Conservation (phyloP, 2,888 invertebrate species). For the Oscheius onirici region DNA sequence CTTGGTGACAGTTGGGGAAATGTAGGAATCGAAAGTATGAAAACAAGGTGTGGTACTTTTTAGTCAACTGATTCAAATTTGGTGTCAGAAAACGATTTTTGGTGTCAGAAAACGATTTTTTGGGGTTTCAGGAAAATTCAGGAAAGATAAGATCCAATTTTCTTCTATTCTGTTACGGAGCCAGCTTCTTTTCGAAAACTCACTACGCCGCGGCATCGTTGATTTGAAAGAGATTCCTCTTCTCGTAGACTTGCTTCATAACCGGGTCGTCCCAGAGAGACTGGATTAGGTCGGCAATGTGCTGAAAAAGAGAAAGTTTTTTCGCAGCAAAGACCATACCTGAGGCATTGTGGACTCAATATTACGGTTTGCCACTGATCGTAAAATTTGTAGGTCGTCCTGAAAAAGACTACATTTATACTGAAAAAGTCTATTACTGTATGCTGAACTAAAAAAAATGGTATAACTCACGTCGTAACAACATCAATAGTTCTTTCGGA, state of each 20-base stretch:
- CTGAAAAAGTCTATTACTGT: too few species aligned
- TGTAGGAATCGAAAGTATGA: too few species aligned
- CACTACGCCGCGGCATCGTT: conserved; percentile 99
- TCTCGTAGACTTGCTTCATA: conserved; percentile 82
- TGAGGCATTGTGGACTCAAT: not conserved
- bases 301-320: not conserved
- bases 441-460: too few species aligned
- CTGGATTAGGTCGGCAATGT: conserved; percentile 8
- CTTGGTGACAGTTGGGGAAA: too few species aligned
- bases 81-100: too few species aligned
- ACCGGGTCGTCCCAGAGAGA: conserved; percentile 11
- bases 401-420: not conserved
- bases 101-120: not conserved
- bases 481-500: too few species aligned
- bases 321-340: not conserved
- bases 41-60: too few species aligned
- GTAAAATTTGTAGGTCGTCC: not conserved
- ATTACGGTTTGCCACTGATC: not conserved
- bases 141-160: too few species aligned
- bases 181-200: too few species aligned
- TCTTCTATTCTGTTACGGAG: too few species aligned
- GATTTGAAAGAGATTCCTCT: conserved; percentile 99
- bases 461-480: too few species aligned
- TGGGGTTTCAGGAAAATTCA: not conserved
- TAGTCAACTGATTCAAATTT: too few species aligned